These are phyloP conservation scores for Theonella swinhoei DNA, from an alignment of 37 sponge, comb jelly and placozoan genomes.

Conservation along the genomic window DNA sequence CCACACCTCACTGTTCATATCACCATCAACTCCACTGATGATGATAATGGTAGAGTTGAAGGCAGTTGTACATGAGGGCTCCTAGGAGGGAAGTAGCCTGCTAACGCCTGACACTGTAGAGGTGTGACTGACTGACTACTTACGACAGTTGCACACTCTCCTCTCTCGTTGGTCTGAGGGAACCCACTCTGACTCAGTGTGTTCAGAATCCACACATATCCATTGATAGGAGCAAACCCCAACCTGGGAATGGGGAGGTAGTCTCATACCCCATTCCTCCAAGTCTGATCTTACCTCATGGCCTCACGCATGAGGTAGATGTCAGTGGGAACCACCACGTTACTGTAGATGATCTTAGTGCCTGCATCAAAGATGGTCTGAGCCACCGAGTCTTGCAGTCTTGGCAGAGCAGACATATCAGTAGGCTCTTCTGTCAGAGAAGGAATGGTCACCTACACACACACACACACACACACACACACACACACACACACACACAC, in stretches of 20 bases:
- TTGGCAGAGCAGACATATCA: background rate
- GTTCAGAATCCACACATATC: slow-evolving; percentile 36
- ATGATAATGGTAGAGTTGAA: slow-evolving; percentile 17
- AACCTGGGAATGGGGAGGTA: slow-evolving; percentile 8
- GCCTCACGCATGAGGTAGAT: slow-evolving; percentile 41
- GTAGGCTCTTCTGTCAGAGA: background rate
- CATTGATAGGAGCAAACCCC: slow-evolving; percentile 21
- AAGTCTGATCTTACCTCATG: slow-evolving; percentile 39
- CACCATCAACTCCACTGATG: background rate
- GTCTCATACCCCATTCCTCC: no score
- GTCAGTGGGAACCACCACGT: background rate
- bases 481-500: no score
- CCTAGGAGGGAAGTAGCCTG: background rate
- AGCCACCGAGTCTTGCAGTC: slow-evolving; percentile 15
- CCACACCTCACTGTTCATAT: slow-evolving; percentile 10
- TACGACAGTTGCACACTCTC: slow-evolving; percentile 6
- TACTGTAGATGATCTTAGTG: slow-evolving; percentile 19
- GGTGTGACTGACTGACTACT: no score
- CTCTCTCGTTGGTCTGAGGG: slow-evolving; percentile 10
- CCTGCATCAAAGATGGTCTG: slow-evolving; percentile 36
- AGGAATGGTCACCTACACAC: slow-evolving; percentile 5
- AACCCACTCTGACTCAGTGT: background rate
- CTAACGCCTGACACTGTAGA: background rate
- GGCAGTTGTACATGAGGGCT: slow-evolving; percentile 26
- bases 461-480: no score